Base-by-base conservation (phyloP, 2,797 vertebrate species). In the Natrix natrix region DNA sequence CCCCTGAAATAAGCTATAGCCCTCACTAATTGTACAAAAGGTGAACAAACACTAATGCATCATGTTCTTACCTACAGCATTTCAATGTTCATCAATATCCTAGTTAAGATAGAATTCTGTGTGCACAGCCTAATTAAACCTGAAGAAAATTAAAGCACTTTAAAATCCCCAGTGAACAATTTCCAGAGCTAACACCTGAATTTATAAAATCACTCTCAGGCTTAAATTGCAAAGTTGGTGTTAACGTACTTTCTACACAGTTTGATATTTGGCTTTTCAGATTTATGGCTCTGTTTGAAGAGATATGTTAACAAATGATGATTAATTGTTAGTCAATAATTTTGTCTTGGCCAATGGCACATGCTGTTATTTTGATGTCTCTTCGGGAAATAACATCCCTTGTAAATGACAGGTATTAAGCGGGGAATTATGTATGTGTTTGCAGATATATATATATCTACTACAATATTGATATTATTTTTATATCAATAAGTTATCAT, bases 341-440 rank as follows among this genome's bases (percentile, higher is more conserved):
- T 52, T 57, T 87, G 26, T 52, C 48, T 20, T 66, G 57, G 66
- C 24, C 56, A 86, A 90, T 48, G 37, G 28, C 13, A 37, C 32
- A 59, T 48, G 17, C 37, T 32, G 22, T 17, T 54, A 6, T 55
- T 57, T 63, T 28, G 37, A 90, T 56, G 24, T 5, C 52, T 87
- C 1, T 56, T 37, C 52, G 54, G 43, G 90, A 92, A 17, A 94
- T 94, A 95, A 95, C 69, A 61, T 59, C 93, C 55, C 60, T 54
- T 32, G 3, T 78, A 48, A 88, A 91, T 96, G 69, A 87, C 16
- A 95, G 93, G 91, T 94, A 89, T 0, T 90, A 93, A 96, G 90
- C 88, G 28, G 86, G 74, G 93, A 93, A 93, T 95, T 95, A 91
- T 93, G 32, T 66, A 90, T 93, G 88, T 93, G 63, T 0, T 0